Conservation (phyloP, 2,888 invertebrate genomes). For the Prosopocoilus inquinatus region DNA sequence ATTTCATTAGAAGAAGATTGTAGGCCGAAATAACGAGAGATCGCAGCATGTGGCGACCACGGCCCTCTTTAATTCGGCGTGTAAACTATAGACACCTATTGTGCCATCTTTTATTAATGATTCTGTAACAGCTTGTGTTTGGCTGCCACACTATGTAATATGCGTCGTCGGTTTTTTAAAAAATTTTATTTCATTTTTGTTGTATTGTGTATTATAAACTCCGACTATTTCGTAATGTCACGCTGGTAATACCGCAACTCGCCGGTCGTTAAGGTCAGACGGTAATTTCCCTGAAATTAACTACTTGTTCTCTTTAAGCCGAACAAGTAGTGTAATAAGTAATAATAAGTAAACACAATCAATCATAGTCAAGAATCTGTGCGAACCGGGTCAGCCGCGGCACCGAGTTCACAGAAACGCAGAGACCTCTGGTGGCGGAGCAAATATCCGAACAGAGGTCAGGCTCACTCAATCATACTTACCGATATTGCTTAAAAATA, state of each 20-base stretch:
- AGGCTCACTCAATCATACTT: conserved; percentile 24
- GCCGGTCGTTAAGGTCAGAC: conserved; percentile 18
- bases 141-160: conserved; percentile 17
- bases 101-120: conserved; percentile 40
- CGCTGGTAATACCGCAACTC: too few species aligned
- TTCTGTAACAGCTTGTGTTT: conserved; percentile 35
- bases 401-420: conserved; percentile 19
- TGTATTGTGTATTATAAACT: too few species aligned
- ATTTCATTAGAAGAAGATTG: conserved; percentile 18
- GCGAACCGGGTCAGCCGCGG: conserved; percentile 37
- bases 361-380: conserved; percentile 39
- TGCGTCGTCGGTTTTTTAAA: conserved; percentile 3
- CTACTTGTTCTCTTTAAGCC: conserved; percentile 25
- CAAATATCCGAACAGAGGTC: conserved; percentile 22
- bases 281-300: conserved; percentile 19
- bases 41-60: conserved; percentile 30
- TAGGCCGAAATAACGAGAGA: conserved; percentile 27
- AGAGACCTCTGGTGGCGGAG: conserved; percentile 15
- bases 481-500: conserved; percentile 9
- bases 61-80: conserved; percentile 39
- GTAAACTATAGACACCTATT: conserved; percentile 43
- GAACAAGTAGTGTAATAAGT: conserved; percentile 38
- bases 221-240: too few species aligned
- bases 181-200: not conserved
- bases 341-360: conserved; percentile 42